phyloP scores from a whole-genome alignment of 2,888 invertebrate species.

The Hyppa rectilinea region DNA sequence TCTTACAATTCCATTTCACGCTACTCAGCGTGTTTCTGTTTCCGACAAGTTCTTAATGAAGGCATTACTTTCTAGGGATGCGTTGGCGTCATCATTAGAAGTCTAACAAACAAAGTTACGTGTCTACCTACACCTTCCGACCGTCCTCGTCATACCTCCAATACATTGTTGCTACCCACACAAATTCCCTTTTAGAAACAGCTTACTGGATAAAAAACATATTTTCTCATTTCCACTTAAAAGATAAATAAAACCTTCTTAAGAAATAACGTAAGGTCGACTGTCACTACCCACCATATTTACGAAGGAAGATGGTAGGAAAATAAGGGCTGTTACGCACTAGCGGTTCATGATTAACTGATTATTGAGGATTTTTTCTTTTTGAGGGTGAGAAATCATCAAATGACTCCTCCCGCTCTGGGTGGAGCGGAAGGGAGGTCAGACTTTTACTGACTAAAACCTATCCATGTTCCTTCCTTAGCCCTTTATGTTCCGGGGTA shows the following conservation, averaged over 20 bases:
- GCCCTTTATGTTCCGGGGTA: too few relatives aligned
- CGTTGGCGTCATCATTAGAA: not conserved
- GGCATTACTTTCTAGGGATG: not conserved
- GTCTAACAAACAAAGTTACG: not conserved
- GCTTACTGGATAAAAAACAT: not conserved
- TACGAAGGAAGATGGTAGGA: slow-evolving; percentile 1
- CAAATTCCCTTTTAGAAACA: not conserved
- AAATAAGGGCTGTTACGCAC: not conserved
- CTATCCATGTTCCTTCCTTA: too few relatives aligned
- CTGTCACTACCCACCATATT: not conserved
- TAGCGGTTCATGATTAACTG: not conserved
- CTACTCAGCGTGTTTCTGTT: not conserved
- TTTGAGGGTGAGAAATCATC: too few relatives aligned
- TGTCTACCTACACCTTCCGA: not conserved
- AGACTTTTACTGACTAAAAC: too few relatives aligned
- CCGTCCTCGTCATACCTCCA: too few relatives aligned
- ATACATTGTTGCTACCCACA: not conserved
- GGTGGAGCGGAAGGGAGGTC: too few relatives aligned
- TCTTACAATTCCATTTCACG: not conserved
- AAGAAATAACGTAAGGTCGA: not conserved
- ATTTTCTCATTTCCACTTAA: slow-evolving; percentile 3
- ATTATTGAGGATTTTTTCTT: too few relatives aligned
- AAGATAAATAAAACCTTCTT: not conserved
- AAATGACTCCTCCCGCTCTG: too few relatives aligned
- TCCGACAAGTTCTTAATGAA: not conserved